Conservation (phyloP, 2,797 vertebrate genomes). For the Gymnoscopelus braueri region DNA sequence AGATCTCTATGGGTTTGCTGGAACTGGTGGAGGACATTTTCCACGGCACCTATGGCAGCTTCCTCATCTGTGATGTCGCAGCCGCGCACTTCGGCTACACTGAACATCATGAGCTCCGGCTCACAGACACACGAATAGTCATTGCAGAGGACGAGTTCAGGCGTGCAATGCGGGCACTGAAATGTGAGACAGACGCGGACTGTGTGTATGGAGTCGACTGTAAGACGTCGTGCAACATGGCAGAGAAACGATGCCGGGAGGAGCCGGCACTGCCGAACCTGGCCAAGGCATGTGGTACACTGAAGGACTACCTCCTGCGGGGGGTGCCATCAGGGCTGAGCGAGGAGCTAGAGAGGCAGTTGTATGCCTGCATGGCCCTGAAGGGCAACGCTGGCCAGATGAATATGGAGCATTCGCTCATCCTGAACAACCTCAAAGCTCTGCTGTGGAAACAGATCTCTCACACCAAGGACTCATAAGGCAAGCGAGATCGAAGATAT, state of each 20-base stretch:
- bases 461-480: slow-evolving; percentile 96
- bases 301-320: slow-evolving; percentile 94
- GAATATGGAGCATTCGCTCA: slow-evolving; percentile 99
- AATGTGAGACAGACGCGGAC: slow-evolving; percentile 90
- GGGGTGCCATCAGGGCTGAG: slow-evolving; percentile 89
- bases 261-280: slow-evolving; percentile 93
- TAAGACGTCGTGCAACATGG: slow-evolving; percentile 88
- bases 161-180: slow-evolving; percentile 87
- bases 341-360: slow-evolving; percentile 95
- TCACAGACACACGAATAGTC: slow-evolving; percentile 88
- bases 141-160: slow-evolving; percentile 91
- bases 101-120: slow-evolving; percentile 81
- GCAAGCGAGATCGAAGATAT: slow-evolving; percentile 22
- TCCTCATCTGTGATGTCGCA: slow-evolving; percentile 95
- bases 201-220: slow-evolving; percentile 93
- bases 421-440: slow-evolving; percentile 97
- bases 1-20: slow-evolving; percentile 97
- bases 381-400: slow-evolving; percentile 92
- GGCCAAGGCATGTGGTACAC: slow-evolving; percentile 92
- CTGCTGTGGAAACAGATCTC: slow-evolving; percentile 99
- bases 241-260: slow-evolving; percentile 87
- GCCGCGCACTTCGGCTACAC: slow-evolving; percentile 84
- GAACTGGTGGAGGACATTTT: slow-evolving; percentile 99
- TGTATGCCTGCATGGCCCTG: slow-evolving; percentile 95
- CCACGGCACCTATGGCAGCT: slow-evolving; percentile 96